Base-by-base conservation (phyloP, 2,113 vertebrate genomes). In the Junco hyemalis region DNA sequence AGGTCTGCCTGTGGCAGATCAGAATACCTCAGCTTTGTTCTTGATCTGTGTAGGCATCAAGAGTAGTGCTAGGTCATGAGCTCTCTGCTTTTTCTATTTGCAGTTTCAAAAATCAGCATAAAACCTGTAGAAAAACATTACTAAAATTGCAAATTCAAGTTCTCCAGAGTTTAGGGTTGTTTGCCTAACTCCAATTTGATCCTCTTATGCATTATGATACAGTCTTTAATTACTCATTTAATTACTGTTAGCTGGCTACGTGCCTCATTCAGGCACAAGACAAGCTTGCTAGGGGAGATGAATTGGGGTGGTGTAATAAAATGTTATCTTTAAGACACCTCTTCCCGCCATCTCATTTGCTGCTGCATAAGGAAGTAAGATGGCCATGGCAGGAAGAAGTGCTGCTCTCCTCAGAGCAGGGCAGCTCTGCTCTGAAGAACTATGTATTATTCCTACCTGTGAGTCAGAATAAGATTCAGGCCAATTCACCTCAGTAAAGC, bases 181-280 rank as follows among this genome's bases (percentile, higher is more conserved):
- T 95, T 95, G 91, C 70, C 81, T 93, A 92, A 93, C 83, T 80
- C 66, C 1, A 66, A 36, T 95, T 84, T 95, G 88, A 79, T 96
- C 77, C 60, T 92, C 73, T 80, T 88, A 76, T 71, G 53, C 53
- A 22, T 91, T 92, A 79, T 69, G 81, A 89, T 95, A 83, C 79
- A 76, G 86, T 76, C 88, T 84, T 87, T 91, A 96, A 93, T 96
- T 95, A 96, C 89, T 91, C 81, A 74, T 89, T 93, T 94, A 93
- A 95, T 96, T 95, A 79, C 93, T 94, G 81, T 80, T 94, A 92
- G 28, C 76, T 70, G 38, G 56, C 87, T 78, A 64, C 65, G 71
- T 97, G 95, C 89, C 77, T 92, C 89, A 89, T 79, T 92, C 53
- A 79, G 54, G 72, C 26, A 74, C 90, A 76, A 86, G 88, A 66